Evolutionary conservation across 92 coral and sea anemone genomes (phyloP).

Genomic region (Phymanthus crucifer): DNA sequence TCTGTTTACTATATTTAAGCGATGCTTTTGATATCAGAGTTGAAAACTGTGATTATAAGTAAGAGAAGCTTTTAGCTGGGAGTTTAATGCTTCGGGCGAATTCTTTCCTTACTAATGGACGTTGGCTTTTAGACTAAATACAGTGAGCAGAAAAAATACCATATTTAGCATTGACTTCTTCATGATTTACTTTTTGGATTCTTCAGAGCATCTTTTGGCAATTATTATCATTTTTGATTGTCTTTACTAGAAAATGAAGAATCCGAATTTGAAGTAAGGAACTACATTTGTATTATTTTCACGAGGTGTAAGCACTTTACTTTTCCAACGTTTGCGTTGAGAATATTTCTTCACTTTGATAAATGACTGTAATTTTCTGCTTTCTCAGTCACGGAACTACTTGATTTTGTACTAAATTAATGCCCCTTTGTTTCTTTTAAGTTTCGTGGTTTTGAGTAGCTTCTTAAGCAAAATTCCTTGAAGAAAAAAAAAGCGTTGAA

Average conservation of each 20-base stretch:
- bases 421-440: no score
- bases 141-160: neutral
- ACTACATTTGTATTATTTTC: no score
- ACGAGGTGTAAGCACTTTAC: no score
- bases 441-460: no score
- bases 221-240: neutral
- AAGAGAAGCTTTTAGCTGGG: neutral
- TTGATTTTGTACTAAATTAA: no score
- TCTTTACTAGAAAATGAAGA: neutral
- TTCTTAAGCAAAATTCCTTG: no score
- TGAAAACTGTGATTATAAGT: neutral
- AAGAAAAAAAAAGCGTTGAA: no score
- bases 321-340: no score
- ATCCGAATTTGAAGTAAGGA: neutral
- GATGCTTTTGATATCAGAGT: neutral
- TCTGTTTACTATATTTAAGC: neutral
- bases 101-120: neutral
- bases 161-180: neutral
- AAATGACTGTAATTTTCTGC: no score
- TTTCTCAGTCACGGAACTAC: no score
- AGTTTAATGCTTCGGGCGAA: neutral
- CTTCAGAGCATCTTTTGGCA: neutral
- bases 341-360: no score
- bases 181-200: neutral
- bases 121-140: neutral